Evolutionary conservation across 2,113 vertebrate genomes (phyloP).

Genomic region (Actenoides hombroni): DNA sequence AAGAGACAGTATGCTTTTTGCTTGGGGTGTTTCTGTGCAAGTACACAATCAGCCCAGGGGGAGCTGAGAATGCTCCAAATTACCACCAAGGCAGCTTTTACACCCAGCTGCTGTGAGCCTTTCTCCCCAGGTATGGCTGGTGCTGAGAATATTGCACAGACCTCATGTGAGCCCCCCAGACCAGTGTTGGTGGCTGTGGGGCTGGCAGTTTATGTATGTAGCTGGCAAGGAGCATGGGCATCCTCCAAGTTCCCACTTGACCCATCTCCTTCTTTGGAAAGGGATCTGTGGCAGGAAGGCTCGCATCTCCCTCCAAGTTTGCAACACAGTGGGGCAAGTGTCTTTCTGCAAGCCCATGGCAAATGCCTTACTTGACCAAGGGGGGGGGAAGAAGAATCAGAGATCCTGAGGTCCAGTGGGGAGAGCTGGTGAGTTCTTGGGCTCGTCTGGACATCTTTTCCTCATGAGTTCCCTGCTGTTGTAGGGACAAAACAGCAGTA

Average conservation of each 20-base stretch:
- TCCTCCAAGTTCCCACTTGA: background rate
- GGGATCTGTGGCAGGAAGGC: background rate
- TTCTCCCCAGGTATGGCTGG: background rate
- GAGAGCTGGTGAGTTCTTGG: background rate
- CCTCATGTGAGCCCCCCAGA: background rate
- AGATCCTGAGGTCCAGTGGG: background rate
- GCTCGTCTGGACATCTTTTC: background rate
- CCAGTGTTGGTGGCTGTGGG: background rate
- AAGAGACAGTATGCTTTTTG: background rate
- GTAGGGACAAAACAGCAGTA: background rate
- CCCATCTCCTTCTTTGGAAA: background rate
- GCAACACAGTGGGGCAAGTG: background rate
- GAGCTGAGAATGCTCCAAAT: background rate
- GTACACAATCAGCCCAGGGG: background rate
- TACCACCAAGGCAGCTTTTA: background rate
- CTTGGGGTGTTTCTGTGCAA: background rate
- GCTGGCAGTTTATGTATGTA: background rate
- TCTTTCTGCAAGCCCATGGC: background rate
- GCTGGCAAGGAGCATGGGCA: background rate
- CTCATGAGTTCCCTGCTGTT: background rate
- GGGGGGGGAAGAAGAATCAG: background rate
- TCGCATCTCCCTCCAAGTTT: background rate
- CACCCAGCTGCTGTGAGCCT: background rate
- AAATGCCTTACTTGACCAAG: background rate
- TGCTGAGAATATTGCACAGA: too few relatives aligned